These are phyloP conservation scores for Phylloscopus whistleri DNA, from an alignment of 2,113 vertebrate genomes.

Conservation along the genomic window DNA sequence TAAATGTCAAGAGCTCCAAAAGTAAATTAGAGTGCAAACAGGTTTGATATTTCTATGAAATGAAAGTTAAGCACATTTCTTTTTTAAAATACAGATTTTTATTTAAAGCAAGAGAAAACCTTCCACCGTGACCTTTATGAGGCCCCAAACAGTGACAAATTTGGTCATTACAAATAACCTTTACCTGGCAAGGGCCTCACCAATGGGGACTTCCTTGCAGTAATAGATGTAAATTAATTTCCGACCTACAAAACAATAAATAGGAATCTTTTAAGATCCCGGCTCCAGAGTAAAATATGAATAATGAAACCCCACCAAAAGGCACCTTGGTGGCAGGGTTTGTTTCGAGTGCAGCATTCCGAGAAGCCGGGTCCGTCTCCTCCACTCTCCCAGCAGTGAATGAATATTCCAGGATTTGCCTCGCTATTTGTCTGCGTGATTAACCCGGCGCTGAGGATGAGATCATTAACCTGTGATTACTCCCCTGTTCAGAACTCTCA, in stretches of 20 bases:
- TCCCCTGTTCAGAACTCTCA: not conserved
- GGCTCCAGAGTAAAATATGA: not conserved
- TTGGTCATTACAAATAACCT: conserved; percentile 86
- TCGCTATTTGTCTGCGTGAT: not conserved
- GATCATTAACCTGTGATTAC: conserved; percentile 28
- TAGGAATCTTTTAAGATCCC: conserved; percentile 46
- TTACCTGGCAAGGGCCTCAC: conserved; percentile 69
- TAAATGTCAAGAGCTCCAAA: conserved; percentile 82
- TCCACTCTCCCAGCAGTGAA: not conserved
- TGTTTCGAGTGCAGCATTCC: not conserved
- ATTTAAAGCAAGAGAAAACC: conserved; percentile 79
- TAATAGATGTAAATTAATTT: conserved; percentile 75
- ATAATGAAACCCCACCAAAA: not conserved
- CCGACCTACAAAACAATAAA: conserved; percentile 54
- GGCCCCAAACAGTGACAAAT: conserved; percentile 83
- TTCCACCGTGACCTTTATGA: conserved; percentile 79
- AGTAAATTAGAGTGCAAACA: conserved; percentile 84
- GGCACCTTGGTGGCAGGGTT: not conserved
- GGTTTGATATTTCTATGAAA: conserved; percentile 85
- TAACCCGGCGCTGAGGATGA: not conserved
- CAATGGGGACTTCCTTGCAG: conserved; percentile 59
- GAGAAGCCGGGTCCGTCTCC: not conserved
- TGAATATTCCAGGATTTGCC: not conserved
- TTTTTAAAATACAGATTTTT: conserved; percentile 82
- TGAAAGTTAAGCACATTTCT: conserved; percentile 79